Percentiles rank a stretch among this genome's conserved stretches.
These are phyloP conservation scores for Menura novaehollandiae DNA, from an alignment of 2,113 vertebrate genomes.

Conservation along the genomic window DNA sequence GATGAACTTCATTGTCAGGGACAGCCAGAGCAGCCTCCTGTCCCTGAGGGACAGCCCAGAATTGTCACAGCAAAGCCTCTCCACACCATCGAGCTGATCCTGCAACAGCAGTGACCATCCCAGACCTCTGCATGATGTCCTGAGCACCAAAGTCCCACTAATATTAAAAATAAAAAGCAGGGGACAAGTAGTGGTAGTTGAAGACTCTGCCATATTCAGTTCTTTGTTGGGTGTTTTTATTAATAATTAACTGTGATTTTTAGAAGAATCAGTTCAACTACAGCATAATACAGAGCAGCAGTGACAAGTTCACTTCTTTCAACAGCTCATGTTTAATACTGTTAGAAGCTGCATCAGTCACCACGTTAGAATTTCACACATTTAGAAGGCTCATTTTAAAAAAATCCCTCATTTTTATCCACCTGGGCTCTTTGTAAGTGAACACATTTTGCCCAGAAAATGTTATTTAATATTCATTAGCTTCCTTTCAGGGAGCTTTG, in stretches of 20 bases:
- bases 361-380: conserved; percentile 5
- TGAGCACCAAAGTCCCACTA: not conserved
- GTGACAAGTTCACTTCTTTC: not conserved
- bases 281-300: not conserved
- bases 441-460: not conserved
- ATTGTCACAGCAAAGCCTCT: not conserved
- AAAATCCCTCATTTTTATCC: not conserved
- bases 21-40: not conserved
- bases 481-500: not conserved
- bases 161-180: not conserved
- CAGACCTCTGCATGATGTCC: not conserved
- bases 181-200: not conserved
- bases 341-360: not conserved
- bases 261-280: not conserved
- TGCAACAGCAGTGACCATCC: not conserved
- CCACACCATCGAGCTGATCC: not conserved
- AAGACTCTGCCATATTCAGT: not conserved
- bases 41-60: not conserved
- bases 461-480: not conserved
- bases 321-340: not conserved
- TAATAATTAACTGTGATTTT: not conserved
- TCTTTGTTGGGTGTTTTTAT: not conserved
- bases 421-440: not conserved
- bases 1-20: not conserved
- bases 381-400: not conserved